Evolutionary conservation across 2,113 vertebrate species (phyloP).

Genomic region (Rissa tridactyla): DNA sequence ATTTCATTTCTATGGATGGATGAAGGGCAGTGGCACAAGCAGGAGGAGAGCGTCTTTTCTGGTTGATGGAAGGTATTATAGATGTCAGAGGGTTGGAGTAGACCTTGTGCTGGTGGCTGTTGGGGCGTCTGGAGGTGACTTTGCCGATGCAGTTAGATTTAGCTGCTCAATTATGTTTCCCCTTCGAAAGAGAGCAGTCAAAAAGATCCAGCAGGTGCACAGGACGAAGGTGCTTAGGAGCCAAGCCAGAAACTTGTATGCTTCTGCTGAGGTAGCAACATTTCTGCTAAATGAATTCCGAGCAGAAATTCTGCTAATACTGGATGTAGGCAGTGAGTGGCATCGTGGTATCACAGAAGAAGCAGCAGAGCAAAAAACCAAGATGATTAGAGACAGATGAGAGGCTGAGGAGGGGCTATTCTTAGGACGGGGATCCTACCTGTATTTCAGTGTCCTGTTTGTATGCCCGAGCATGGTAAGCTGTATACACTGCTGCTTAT

Average conservation of each 20-base stretch:
- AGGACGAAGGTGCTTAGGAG: background rate
- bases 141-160: background rate
- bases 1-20: background rate
- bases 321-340: constrained; percentile 37
- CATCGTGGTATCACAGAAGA: background rate
- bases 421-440: background rate
- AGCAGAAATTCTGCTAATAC: constrained; percentile 31
- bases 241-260: background rate
- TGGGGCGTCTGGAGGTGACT: background rate
- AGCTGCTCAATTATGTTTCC: background rate
- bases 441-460: background rate
- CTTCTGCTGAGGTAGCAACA: background rate
- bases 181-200: background rate
- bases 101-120: background rate
- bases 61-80: background rate
- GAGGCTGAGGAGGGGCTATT: background rate
- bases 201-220: background rate
- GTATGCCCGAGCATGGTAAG: background rate
- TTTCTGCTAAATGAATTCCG: background rate
- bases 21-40: background rate
- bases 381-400: background rate
- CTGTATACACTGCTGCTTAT: background rate
- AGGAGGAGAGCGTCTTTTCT: background rate
- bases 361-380: background rate
- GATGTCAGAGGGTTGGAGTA: background rate